phyloP scores from a whole-genome alignment of 2,797 vertebrate species.

The Aulostomus chinensis region DNA sequence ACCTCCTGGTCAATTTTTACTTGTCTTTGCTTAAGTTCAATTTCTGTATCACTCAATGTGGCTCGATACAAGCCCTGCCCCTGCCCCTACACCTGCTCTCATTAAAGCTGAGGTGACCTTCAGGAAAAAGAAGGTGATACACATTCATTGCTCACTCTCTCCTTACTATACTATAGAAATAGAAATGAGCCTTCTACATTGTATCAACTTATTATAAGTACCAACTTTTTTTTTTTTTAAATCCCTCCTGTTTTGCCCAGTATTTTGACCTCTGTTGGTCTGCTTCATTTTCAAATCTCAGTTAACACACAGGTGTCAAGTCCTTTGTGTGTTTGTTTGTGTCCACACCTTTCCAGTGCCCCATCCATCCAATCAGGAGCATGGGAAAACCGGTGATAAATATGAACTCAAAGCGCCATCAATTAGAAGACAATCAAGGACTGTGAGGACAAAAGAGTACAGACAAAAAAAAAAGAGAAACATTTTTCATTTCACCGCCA shows the following conservation, averaged over 20 bases:
- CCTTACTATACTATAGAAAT: too few species aligned
- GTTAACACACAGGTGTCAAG: constrained; percentile 38
- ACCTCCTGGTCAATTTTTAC: constrained; percentile 3
- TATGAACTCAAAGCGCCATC: constrained; percentile 62
- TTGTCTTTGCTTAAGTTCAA: constrained; percentile 54
- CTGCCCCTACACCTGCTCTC: constrained; percentile 26
- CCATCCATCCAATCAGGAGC: constrained; percentile 50
- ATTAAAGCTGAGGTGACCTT: constrained; percentile 56
- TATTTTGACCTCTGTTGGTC: neutral
- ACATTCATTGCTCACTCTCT: constrained; percentile 2
- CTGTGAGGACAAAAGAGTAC: constrained; percentile 50
- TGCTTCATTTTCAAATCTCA: neutral
- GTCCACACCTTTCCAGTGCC: constrained; percentile 46
- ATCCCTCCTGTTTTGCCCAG: neutral
- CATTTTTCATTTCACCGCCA: constrained; percentile 64
- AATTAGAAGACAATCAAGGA: constrained; percentile 70
- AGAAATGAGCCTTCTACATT: too few species aligned
- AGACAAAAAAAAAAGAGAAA: constrained; percentile 66
- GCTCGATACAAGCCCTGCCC: neutral
- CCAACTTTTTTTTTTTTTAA: too few species aligned
- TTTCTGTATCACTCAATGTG: constrained; percentile 34
- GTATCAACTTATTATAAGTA: too few species aligned
- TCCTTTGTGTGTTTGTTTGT: constrained; percentile 39
- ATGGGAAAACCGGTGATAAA: constrained; percentile 67
- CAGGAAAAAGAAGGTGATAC: constrained; percentile 16